Percentiles rank a stretch among this genome's conserved stretches.
Evolutionary conservation across 2,888 invertebrate genomes (phyloP).

Genomic region (Agriopis marginaria): DNA sequence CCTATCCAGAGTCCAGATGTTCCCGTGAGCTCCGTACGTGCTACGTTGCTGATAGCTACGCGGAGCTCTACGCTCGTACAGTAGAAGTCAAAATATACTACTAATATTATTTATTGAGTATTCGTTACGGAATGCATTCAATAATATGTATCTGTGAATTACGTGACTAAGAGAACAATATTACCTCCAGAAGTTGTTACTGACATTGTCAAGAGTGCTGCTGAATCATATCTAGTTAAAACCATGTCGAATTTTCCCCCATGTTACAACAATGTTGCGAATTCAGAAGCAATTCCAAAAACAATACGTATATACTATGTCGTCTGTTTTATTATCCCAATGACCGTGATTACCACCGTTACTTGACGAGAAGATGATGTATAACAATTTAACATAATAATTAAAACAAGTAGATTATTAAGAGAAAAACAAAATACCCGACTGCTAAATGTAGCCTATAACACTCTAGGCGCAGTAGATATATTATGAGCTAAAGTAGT

Average conservation of each 20-base stretch:
- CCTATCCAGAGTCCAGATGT: background rate
- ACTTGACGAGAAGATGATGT: background rate
- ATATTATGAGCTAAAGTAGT: too few relatives aligned
- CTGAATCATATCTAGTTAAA: background rate
- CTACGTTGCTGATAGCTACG: background rate
- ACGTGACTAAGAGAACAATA: background rate
- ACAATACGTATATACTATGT: too few relatives aligned
- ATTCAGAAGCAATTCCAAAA: background rate
- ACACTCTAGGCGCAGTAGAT: too few relatives aligned
- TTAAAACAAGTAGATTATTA: too few relatives aligned
- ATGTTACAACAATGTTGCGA: background rate
- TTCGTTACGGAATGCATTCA: too few relatives aligned
- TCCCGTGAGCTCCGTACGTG: constrained; percentile 1
- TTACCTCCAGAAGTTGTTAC: background rate
- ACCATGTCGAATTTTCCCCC: background rate
- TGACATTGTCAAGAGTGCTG: background rate
- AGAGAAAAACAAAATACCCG: too few relatives aligned
- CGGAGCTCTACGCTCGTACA: background rate
- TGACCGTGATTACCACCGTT: background rate
- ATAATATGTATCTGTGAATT: background rate
- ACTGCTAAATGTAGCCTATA: too few relatives aligned
- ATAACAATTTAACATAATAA: background rate
- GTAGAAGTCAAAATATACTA: background rate
- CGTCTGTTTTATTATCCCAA: background rate
- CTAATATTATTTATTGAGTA: too few relatives aligned